phyloP scores from a whole-genome alignment of 2,888 invertebrate species.

The Erebia ligea region DNA sequence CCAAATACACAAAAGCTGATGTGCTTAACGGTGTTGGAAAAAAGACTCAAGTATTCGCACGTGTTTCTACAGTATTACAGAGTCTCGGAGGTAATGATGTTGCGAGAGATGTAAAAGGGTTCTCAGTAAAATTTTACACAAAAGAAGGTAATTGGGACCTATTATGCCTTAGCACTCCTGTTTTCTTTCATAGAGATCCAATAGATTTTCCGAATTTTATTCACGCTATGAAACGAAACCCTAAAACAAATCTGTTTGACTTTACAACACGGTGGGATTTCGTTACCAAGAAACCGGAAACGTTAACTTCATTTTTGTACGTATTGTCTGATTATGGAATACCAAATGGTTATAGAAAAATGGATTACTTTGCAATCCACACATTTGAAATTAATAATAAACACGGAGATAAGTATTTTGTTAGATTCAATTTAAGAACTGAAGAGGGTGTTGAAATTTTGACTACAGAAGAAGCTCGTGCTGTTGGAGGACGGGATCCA shows the following conservation, averaged over 20 bases:
- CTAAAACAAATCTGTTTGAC: constrained; percentile 91
- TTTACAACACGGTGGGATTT: constrained; percentile 95
- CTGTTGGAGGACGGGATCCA: constrained; percentile 88
- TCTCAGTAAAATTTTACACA: constrained; percentile 95
- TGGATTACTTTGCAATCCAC: constrained; percentile 96
- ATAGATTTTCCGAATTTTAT: constrained; percentile 92
- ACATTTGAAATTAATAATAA: constrained; percentile 93
- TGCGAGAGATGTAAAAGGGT: constrained; percentile 91
- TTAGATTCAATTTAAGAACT: constrained; percentile 95
- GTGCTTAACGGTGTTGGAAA: constrained; percentile 89
- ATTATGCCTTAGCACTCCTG: constrained; percentile 92
- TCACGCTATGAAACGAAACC: constrained; percentile 96
- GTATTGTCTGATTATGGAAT: constrained; percentile 93
- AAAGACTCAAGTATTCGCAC: constrained; percentile 87
- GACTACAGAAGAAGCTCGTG: constrained; percentile 83
- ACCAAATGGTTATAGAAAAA: constrained; percentile 93
- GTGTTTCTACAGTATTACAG: constrained; percentile 91
- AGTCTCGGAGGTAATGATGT: constrained; percentile 93
- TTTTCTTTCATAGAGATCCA: constrained; percentile 94
- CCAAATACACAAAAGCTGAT: constrained; percentile 88
- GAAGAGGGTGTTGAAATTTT: constrained; percentile 93
- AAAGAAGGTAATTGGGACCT: constrained; percentile 95
- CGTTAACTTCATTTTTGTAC: constrained; percentile 89
- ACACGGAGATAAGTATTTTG: constrained; percentile 87
- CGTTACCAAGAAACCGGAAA: constrained; percentile 89